phyloP scores from a whole-genome alignment of 1,140 invertebrate genomes.

The Plutomurus gul region DNA sequence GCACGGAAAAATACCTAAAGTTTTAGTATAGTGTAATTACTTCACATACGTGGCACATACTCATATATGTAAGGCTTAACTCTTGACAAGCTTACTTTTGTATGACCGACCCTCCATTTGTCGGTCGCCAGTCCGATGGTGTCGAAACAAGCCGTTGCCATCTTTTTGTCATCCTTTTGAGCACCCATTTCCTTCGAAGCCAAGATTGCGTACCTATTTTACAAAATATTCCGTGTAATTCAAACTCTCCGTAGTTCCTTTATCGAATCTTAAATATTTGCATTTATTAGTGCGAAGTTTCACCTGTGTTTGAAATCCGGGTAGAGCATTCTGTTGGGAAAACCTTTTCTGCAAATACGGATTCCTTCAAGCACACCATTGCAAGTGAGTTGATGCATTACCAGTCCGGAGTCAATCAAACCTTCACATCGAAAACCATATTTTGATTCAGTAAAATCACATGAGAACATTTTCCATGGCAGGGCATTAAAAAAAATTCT shows the following conservation, averaged over 20 bases:
- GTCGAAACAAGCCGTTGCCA: slow-evolving; percentile 80
- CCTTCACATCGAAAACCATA: slow-evolving; percentile 56
- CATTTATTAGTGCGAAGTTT: slow-evolving; percentile 57
- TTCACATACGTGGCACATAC: not conserved
- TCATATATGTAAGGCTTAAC: slow-evolving; percentile 53
- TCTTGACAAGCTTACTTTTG: too few relatives aligned
- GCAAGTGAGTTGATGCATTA: slow-evolving; percentile 69
- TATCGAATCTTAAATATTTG: not conserved
- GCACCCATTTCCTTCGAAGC: slow-evolving; percentile 87
- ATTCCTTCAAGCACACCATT: slow-evolving; percentile 80
- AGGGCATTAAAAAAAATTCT: not conserved
- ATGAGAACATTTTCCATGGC: not conserved
- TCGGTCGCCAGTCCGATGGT: slow-evolving; percentile 84
- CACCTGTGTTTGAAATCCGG: slow-evolving; percentile 99
- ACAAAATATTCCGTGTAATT: not conserved
- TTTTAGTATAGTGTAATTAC: not conserved
- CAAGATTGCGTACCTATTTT: slow-evolving; percentile 93
- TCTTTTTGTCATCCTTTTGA: slow-evolving; percentile 79
- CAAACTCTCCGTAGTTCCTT: not conserved
- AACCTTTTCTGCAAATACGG: slow-evolving; percentile 99
- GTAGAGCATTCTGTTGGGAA: slow-evolving; percentile 99
- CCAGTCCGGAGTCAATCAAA: slow-evolving; percentile 68
- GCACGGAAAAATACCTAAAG: slow-evolving; percentile 70
- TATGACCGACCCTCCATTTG: slow-evolving; percentile 94
- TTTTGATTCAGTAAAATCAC: not conserved